Conservation (phyloP, 2,888 invertebrate genomes). For the Drosophila buzzatii region DNA sequence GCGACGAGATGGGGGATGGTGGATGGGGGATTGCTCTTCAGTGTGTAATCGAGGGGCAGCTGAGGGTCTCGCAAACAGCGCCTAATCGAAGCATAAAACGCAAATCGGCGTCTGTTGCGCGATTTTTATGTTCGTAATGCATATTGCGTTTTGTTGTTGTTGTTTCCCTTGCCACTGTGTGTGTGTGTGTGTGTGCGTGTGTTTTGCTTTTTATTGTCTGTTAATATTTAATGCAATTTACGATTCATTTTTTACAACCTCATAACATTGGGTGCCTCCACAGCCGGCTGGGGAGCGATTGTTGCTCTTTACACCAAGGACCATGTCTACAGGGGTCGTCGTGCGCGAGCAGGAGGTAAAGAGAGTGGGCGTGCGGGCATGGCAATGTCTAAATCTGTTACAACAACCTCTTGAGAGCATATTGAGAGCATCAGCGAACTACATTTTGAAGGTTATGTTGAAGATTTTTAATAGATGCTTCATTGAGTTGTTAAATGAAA, state of each 20-base stretch:
- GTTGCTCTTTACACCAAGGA: conserved; percentile 11
- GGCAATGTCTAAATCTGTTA: conserved; percentile 24
- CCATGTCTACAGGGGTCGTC: too few relatives aligned
- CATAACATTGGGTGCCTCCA: conserved; percentile 58
- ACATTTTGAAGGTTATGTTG: conserved; percentile 12
- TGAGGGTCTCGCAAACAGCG: conserved; percentile 20
- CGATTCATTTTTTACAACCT: conserved; percentile 80
- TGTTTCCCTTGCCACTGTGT: too few relatives aligned
- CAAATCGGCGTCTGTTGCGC: conserved; percentile 62
- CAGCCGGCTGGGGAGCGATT: conserved; percentile 25
- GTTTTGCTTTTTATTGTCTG: conserved; percentile 72
- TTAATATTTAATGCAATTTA: conserved; percentile 79
- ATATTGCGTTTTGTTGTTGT: conserved; percentile 38
- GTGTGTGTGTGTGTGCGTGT: conserved; percentile 5
- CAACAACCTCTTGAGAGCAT: neutral
- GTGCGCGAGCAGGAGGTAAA: accelerated
- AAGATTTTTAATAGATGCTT: conserved; percentile 30
- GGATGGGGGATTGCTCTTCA: neutral
- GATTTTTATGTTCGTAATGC: conserved; percentile 61
- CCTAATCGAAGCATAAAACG: conserved; percentile 78
- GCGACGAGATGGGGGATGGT: neutral
- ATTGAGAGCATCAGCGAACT: conserved; percentile 12
- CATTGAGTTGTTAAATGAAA: conserved; percentile 24
- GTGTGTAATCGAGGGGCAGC: neutral
- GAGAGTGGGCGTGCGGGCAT: neutral